A percentile compares a stretch with the other conserved stretches of the same genome.
These are phyloP conservation scores for Apamea epomidion DNA, from an alignment of 2,888 invertebrate genomes.

Conservation along the genomic window DNA sequence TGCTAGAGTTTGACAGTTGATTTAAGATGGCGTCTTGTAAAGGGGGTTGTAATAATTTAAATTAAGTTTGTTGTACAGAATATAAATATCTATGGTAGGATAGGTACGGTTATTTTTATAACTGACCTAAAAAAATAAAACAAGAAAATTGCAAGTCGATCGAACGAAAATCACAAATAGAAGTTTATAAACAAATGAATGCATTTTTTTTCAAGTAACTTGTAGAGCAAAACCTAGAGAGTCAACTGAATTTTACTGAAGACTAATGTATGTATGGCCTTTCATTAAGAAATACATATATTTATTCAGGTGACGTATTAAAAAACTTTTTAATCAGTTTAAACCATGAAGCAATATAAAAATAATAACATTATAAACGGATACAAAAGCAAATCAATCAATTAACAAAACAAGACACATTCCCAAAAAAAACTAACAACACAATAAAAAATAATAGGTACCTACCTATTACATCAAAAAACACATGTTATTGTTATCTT, in stretches of 20 bases:
- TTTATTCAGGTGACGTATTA: background rate
- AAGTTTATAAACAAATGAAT: background rate
- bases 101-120: background rate
- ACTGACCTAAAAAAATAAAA: background rate
- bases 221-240: background rate
- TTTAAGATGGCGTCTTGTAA: slow-evolving; percentile 48
- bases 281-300: no score
- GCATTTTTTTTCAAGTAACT: background rate
- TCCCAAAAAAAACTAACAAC: slow-evolving; percentile 41
- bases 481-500: slow-evolving; percentile 83
- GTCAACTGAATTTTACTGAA: background rate
- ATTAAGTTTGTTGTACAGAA: background rate
- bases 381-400: slow-evolving; percentile 55
- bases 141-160: background rate
- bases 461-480: slow-evolving; percentile 70
- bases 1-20: slow-evolving; percentile 44
- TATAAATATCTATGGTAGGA: background rate
- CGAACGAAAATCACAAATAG: background rate
- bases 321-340: background rate
- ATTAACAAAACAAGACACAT: slow-evolving; percentile 70
- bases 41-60: background rate
- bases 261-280: background rate
- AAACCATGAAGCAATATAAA: background rate
- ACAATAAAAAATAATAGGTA: slow-evolving; percentile 48
- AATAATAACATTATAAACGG: background rate